A percentile compares a stretch with the other conserved stretches of the same genome.
phyloP scores from a whole-genome alignment of 2,888 invertebrate species.

The Parelbella ahira region DNA sequence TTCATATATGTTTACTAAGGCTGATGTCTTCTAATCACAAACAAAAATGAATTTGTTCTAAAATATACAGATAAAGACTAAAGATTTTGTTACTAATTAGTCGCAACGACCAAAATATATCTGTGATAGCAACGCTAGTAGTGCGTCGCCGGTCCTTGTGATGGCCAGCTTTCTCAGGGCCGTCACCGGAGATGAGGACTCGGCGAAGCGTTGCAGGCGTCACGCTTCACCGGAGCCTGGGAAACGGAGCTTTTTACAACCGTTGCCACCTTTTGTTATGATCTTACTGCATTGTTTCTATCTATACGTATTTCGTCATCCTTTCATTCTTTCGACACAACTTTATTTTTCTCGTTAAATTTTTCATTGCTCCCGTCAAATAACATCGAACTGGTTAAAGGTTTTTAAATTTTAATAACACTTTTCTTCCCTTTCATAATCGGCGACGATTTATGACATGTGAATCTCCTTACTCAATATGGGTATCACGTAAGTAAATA shows the following conservation, averaged over 20 bases:
- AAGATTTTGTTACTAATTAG: too few species aligned
- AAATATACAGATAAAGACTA: too few species aligned
- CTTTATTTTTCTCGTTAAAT: too few species aligned
- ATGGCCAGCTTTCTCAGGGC: slow-evolving; percentile 36
- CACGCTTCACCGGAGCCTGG: slow-evolving; percentile 37
- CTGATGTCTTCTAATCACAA: too few species aligned
- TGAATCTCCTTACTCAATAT: not conserved
- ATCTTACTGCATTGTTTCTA: slow-evolving; percentile 11
- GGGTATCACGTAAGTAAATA: not conserved
- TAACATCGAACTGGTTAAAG: too few species aligned
- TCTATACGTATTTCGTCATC: not conserved
- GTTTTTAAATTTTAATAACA: too few species aligned
- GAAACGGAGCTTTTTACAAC: slow-evolving; percentile 31
- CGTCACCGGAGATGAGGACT: slow-evolving; percentile 30
- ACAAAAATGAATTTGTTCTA: too few species aligned
- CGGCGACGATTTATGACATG: too few species aligned
- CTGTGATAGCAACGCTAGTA: slow-evolving; percentile 1
- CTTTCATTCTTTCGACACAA: slow-evolving; percentile 3
- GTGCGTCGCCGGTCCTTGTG: slow-evolving; percentile 1
- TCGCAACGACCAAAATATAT: too few species aligned
- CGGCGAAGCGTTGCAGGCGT: slow-evolving; percentile 30
- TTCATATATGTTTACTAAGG: too few species aligned
- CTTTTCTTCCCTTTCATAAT: too few species aligned
- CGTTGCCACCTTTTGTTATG: slow-evolving; percentile 12
- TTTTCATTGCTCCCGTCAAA: too few species aligned